Evolutionary conservation across 2,888 invertebrate genomes (phyloP).

Genomic region (Sclerodermus sp.): DNA sequence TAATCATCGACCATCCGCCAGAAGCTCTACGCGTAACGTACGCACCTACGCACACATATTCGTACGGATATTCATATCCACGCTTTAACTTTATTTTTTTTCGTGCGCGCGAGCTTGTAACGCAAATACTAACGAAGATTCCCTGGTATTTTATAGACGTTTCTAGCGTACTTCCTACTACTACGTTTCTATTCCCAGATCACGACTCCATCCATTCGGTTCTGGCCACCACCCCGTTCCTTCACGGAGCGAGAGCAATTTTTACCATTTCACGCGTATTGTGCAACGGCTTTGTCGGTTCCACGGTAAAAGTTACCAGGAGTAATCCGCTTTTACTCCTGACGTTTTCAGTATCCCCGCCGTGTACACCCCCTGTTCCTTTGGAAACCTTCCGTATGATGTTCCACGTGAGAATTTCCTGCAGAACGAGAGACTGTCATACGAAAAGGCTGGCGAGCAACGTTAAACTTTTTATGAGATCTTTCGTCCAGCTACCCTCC

Average conservation of each 20-base stretch:
- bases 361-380: constrained; percentile 5
- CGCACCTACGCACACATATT: too few relatives aligned
- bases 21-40: too few relatives aligned
- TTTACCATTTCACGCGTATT: constrained; percentile 25
- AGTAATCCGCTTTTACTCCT: constrained; percentile 31
- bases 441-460: not conserved
- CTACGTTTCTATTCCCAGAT: constrained; percentile 1
- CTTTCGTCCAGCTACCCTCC: not conserved
- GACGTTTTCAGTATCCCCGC: constrained; percentile 23
- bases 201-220: not conserved
- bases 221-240: too few relatives aligned
- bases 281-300: constrained; percentile 3
- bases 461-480: not conserved
- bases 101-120: too few relatives aligned
- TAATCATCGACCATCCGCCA: too few relatives aligned
- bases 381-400: constrained; percentile 9
- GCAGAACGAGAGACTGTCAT: not conserved
- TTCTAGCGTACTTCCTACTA: not conserved
- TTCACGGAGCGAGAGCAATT: constrained; percentile 16
- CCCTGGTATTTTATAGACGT: too few relatives aligned
- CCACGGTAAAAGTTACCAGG: constrained; percentile 24
- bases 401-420: constrained; percentile 3
- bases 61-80: too few relatives aligned
- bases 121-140: too few relatives aligned
- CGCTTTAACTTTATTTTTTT: too few relatives aligned